phyloP scores from a whole-genome alignment of 1,140 invertebrate genomes.

The Scaptodrosophila lebanonensis region DNA sequence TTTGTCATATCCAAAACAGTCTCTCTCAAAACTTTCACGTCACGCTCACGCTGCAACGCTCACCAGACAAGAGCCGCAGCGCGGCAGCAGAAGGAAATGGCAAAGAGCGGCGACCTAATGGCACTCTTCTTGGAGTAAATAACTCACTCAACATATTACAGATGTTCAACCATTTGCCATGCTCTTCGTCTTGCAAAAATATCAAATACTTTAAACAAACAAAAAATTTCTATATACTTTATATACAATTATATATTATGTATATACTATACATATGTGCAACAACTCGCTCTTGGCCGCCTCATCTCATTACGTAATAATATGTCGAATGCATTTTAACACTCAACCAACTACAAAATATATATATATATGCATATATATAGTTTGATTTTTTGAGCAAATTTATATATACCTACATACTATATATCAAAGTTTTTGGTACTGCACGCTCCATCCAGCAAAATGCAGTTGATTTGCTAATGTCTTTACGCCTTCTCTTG shows the following conservation, averaged over 20 bases:
- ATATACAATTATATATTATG: not conserved
- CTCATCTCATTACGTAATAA: conserved; percentile 74
- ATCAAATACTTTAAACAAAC: conserved; percentile 4
- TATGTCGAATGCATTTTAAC: conserved; percentile 71
- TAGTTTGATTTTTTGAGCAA: conserved; percentile 48
- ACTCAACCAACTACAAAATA: conserved; percentile 35
- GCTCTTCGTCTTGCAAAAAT: conserved; percentile 29
- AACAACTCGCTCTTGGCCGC: no score
- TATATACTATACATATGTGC: conserved; percentile 11
- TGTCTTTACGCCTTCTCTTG: conserved; percentile 31
- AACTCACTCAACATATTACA: conserved; percentile 29
- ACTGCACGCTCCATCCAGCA: conserved; percentile 62
- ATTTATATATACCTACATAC: conserved; percentile 56
- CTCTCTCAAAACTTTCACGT: conserved; percentile 32
- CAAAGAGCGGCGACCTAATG: conserved; percentile 18
- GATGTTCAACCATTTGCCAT: conserved; percentile 37
- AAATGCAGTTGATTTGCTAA: conserved; percentile 40
- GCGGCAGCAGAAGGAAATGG: conserved; percentile 41
- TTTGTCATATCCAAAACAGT: conserved; percentile 55
- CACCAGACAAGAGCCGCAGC: conserved; percentile 19
- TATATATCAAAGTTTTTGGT: conserved; percentile 58
- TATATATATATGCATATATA: conserved; percentile 38
- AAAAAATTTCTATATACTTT: not conserved
- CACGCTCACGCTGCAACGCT: conserved; percentile 26
- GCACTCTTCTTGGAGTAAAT: no score